These are phyloP conservation scores for Epizoanthus scotinus DNA, from an alignment of 92 coral and sea anemone species.

Conservation along the genomic window DNA sequence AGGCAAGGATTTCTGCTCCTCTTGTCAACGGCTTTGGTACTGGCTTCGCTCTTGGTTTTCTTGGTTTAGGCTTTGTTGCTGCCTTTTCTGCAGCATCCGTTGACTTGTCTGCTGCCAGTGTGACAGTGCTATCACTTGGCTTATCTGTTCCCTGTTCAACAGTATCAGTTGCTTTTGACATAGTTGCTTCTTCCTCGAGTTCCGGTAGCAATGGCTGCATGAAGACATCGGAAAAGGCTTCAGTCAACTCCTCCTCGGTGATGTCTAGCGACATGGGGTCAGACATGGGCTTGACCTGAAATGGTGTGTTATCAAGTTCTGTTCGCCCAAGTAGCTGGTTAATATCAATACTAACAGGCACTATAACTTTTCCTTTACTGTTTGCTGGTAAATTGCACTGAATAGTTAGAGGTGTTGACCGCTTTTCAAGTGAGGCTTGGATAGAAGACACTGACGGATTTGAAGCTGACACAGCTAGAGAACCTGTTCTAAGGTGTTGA, in stretches of 20 bases:
- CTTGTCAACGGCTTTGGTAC: background rate
- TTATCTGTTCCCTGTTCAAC: background rate
- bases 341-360: background rate
- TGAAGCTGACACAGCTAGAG: background rate
- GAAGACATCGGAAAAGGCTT: background rate
- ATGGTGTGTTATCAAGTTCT: background rate
- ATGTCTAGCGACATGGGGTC: background rate
- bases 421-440: background rate
- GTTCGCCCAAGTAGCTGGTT: background rate
- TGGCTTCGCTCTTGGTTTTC: background rate
- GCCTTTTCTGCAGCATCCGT: background rate
- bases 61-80: background rate
- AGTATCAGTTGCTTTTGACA: background rate
- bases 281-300: background rate
- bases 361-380: background rate
- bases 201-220: background rate
- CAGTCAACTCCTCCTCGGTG: background rate
- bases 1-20: background rate
- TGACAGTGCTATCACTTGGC: too few species aligned
- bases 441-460: background rate
- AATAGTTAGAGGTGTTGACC: background rate
- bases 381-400: slow-evolving; percentile 6
- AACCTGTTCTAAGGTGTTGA: background rate
- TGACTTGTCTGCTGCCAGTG: background rate
- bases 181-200: background rate